A percentile compares a stretch with the other conserved stretches of the same genome.
These are phyloP conservation scores for Yponomeuta evonymella DNA, from an alignment of 2,888 invertebrate genomes.

Conservation along the genomic window DNA sequence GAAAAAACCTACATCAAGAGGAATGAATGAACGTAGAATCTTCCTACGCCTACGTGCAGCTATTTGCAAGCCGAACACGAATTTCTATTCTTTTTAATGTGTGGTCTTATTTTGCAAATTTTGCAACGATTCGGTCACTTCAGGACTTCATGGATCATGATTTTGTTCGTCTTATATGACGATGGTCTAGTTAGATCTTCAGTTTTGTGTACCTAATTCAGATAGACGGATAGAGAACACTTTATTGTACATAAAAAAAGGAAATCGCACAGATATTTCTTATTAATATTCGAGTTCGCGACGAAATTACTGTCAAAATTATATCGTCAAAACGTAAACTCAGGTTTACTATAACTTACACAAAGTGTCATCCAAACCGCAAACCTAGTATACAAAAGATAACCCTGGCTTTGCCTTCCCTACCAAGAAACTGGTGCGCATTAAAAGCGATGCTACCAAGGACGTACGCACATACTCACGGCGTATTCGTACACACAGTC, in stretches of 20 bases:
- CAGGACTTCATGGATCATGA: not conserved
- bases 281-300: too few relatives aligned
- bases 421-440: not conserved
- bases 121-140: not conserved
- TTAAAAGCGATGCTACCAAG: slow-evolving; percentile 31
- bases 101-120: not conserved
- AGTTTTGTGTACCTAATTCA: too few relatives aligned
- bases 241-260: too few relatives aligned
- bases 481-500: slow-evolving; percentile 36
- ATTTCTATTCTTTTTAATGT: not conserved
- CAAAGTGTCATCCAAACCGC: not conserved
- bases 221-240: too few relatives aligned
- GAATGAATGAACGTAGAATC: slow-evolving; percentile 14
- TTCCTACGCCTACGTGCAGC: slow-evolving; percentile 4
- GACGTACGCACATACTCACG: slow-evolving; percentile 28
- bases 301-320: too few relatives aligned
- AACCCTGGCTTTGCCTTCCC: not conserved
- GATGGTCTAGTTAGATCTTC: too few relatives aligned
- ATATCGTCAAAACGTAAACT: too few relatives aligned
- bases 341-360: too few relatives aligned
- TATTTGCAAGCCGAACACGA: slow-evolving; percentile 5
- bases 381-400: too few relatives aligned
- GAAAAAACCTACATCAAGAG: not conserved
- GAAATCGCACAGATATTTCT: too few relatives aligned
- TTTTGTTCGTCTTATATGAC: too few relatives aligned